phyloP scores from a whole-genome alignment of 1,140 invertebrate species.

The Latrodectus geometricus region DNA sequence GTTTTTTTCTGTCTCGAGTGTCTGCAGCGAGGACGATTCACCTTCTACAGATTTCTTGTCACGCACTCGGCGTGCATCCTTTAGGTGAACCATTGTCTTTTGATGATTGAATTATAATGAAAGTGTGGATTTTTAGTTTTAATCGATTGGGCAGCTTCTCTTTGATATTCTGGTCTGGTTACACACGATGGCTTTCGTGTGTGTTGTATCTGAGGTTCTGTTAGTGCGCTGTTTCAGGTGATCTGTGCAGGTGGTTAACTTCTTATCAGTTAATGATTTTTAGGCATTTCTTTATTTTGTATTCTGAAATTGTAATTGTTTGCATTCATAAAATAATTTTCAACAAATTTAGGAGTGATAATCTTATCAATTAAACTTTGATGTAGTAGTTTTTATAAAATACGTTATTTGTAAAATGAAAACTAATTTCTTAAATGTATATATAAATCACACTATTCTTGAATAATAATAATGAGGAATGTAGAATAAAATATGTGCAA shows the following conservation, averaged over 20 bases:
- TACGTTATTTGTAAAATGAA: too few species aligned
- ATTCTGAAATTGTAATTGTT: too few species aligned
- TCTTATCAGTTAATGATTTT: background rate
- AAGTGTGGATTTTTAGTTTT: constrained; percentile 13
- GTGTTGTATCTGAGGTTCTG: background rate
- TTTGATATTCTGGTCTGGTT: constrained; percentile 36
- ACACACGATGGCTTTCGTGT: background rate
- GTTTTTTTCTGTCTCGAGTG: background rate
- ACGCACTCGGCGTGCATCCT: constrained; percentile 18
- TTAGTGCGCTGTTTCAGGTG: constrained; percentile 6
- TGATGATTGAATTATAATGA: constrained; percentile 41
- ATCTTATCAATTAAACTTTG: too few species aligned
- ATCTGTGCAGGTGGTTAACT: constrained; percentile 7
- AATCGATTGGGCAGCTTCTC: constrained; percentile 17
- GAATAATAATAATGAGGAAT: too few species aligned
- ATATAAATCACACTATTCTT: too few species aligned
- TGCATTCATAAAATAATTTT: too few species aligned
- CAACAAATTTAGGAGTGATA: too few species aligned
- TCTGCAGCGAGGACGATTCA: background rate
- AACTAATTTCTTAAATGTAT: too few species aligned
- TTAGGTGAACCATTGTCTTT: constrained; percentile 17
- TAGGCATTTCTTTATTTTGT: too few species aligned
- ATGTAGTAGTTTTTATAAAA: too few species aligned
- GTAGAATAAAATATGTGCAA: too few species aligned
- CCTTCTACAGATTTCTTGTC: constrained; percentile 37